Base-by-base conservation (phyloP, 53 echinoderm and acorn worm genomes). In the Stichopus horrens region DNA sequence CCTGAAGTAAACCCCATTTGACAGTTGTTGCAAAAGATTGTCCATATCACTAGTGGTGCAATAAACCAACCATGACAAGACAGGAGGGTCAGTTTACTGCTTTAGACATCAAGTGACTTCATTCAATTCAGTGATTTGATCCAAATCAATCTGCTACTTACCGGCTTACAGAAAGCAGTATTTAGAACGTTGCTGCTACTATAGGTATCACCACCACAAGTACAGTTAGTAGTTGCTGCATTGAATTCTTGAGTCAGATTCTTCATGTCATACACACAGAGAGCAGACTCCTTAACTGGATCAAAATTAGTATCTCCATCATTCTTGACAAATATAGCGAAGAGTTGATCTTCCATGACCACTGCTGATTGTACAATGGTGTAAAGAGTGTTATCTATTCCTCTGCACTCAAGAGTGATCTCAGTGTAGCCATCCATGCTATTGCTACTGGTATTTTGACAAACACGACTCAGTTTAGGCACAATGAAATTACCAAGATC, bases 281-380 rank as follows among this genome's bases (percentile, higher is more conserved):
- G 52, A 76, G 77, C 77, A 51, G 77, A 76, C 77, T 76, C 22
- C 6, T 7, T 76, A 11, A 37, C 14, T 51, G 6, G 51, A 6
- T 76, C 2, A 5, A 76, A 76, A n/a, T n/a, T n/a, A 13, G 19
- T 21, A 21, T 52, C 4, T 5, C 23, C 59, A 79, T 7, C 55
- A 55, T 53, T 75, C 86, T 65, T 86, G 5, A 90, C 88, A 93
- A 90, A 94, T 74, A 91, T 90, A 66, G 79, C 88, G 88, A 87
- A 90, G 21, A 91, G 73, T 4, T 83, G 83, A 10, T 81, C 20
- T 23, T 83, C 77, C 53, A 53, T 59, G 3, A 20, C 65, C 77
- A 74, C 58, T 8, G 90, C 91, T 65, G 94, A 87, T 57, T 94
- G 90, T 22, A 91, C 76, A 54, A 89, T 75, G 11, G 65, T 89